Evolutionary conservation across 2,797 vertebrate species (phyloP), one percentile per base, ranked within the genome.

Genomic region (Cyclopterus lumpus): DNA sequence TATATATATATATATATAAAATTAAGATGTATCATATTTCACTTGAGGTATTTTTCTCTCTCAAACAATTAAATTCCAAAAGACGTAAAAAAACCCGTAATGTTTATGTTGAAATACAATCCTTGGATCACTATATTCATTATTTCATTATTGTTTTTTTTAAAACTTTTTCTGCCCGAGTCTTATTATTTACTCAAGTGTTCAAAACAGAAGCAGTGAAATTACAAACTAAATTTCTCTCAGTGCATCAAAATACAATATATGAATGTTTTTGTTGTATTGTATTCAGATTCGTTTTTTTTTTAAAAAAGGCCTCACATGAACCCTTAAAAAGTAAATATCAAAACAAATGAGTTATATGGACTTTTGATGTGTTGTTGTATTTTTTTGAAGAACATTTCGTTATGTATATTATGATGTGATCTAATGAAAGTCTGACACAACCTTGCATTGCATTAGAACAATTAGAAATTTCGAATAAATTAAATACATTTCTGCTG

Each of bases 171-270:
- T 53, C 14, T 8, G 30, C 20, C 15, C 11, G 12, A 20, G 15
- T 77, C 34, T 67, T 9, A 6, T 22, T 22, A 55, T n/a, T 61
- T 22, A 26, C 40, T 53, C 14, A 77, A 40, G 22, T 70, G 48
- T 59, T 73, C 11, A 75, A 44, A 71, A 65, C 68, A 70, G 65
- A 84, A 67, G 49, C 55, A 63, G n/a, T 48, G 32, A 63, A 65
- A 57, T 73, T 5, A 32, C 20, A 71, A 51, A 68, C 4, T 26
- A 32, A 26, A 64, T 55, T 0, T 57, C 15, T 30, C 22, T 49
- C 4, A 67, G 63, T 65, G 24, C 36, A 66, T 38, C 9, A 54
- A 12, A 12, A 61, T n/a, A n/a, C 63, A 55, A 46, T 1, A 64
- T 30, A 20, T 38, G 0, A 65, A 44, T 26, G 44, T 65, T 46